These are phyloP conservation scores for Podocnemis expansa DNA, from an alignment of 2,113 vertebrate species.

Conservation along the genomic window DNA sequence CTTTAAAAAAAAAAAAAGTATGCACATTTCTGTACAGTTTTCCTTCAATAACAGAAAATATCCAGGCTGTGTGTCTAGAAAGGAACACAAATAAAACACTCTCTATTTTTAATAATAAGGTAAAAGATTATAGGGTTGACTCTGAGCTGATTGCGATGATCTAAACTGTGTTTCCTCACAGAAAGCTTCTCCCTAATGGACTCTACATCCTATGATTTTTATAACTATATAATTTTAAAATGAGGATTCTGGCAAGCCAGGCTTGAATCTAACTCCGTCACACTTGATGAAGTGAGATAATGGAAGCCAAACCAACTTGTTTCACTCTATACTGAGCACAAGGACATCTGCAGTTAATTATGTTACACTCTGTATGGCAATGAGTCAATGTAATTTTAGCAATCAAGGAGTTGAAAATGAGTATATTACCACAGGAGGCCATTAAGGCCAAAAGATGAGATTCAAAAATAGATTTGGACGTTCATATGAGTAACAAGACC, in stretches of 20 bases:
- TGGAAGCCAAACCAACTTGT: slow-evolving; percentile 43
- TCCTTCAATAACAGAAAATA: slow-evolving; percentile 15
- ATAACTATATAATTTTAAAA: not conserved
- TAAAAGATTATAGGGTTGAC: slow-evolving; percentile 11
- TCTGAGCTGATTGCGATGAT: slow-evolving; percentile 45
- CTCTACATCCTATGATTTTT: not conserved
- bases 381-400: slow-evolving; percentile 16
- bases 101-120: slow-evolving; percentile 13
- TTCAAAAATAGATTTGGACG: not conserved
- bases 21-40: not conserved
- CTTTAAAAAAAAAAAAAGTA: slow-evolving; percentile 35
- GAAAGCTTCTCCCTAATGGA: slow-evolving; percentile 12
- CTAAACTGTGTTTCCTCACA: slow-evolving; percentile 50
- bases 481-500: not conserved
- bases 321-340: slow-evolving; percentile 18
- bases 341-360: slow-evolving; percentile 50
- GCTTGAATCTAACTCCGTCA: slow-evolving; percentile 12
- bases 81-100: slow-evolving; percentile 28
- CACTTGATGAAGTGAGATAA: slow-evolving; percentile 1
- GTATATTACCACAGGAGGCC: not conserved
- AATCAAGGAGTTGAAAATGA: not conserved
- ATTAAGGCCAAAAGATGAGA: not conserved
- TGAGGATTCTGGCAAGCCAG: not conserved
- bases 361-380: not conserved
- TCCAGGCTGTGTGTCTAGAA: slow-evolving; percentile 41